Conservation (phyloP, 2,797 vertebrate species). For the Alfaro cultratus region DNA sequence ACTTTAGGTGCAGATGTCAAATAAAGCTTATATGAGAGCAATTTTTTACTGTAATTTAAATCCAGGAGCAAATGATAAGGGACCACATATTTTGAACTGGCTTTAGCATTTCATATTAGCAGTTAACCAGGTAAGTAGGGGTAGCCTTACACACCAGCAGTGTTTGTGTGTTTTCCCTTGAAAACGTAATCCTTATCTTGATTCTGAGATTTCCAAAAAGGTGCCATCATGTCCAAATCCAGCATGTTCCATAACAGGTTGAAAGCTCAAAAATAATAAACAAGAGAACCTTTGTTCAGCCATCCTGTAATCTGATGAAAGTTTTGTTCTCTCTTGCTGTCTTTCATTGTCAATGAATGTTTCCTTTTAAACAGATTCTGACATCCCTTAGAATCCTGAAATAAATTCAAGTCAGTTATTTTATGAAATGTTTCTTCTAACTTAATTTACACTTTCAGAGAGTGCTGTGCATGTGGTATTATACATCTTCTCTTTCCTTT, state of each 20-base stretch:
- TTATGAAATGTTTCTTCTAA: slow-evolving; percentile 9
- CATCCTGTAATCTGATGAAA: neutral
- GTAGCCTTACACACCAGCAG: neutral
- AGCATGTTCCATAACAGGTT: neutral
- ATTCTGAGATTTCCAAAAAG: neutral
- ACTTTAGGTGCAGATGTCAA: neutral
- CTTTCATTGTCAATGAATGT: neutral
- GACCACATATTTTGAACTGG: neutral
- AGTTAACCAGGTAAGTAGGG: neutral
- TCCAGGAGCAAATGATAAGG: neutral
- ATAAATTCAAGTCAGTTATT: neutral
- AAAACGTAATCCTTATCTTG: neutral
- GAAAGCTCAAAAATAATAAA: neutral
- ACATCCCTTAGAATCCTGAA: neutral
- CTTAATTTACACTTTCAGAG: slow-evolving; percentile 7
- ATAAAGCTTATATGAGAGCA: neutral
- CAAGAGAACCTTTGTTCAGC: neutral
- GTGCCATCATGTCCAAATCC: neutral
- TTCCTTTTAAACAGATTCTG: neutral
- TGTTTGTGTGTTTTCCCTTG: neutral
- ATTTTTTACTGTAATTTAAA: neutral
- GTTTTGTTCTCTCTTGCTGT: neutral
- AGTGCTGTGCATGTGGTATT: slow-evolving; percentile 14
- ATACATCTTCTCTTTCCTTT: slow-evolving; percentile 24
- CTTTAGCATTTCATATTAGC: neutral